phyloP scores from a whole-genome alignment of 2,888 invertebrate species.

The Drosophila histrio region DNA sequence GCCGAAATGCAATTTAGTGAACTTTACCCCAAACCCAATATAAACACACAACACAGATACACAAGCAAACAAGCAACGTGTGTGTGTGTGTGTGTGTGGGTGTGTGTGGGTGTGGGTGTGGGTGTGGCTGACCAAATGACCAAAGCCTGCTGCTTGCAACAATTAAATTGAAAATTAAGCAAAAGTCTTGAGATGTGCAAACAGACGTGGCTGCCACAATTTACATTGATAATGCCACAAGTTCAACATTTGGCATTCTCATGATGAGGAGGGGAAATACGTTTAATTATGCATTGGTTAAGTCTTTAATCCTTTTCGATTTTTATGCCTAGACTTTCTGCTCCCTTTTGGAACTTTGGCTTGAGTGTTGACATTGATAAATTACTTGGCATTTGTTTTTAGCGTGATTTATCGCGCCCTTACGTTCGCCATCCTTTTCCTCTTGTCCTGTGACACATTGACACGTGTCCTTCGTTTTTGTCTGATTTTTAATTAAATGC shows the following conservation, averaged over 20 bases:
- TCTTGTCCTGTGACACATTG: slow-evolving; percentile 70
- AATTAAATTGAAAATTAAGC: slow-evolving; percentile 70
- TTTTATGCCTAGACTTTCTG: slow-evolving; percentile 26
- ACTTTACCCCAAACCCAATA: slow-evolving; percentile 64
- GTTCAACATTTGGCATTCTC: background rate
- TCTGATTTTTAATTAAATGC: slow-evolving; percentile 83
- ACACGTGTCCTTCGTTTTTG: slow-evolving; percentile 80
- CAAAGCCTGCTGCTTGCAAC: slow-evolving; percentile 43
- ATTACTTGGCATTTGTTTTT: slow-evolving; percentile 81
- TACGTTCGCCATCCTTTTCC: slow-evolving; percentile 20
- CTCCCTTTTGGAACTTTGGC: slow-evolving; percentile 31
- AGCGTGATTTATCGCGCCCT: slow-evolving; percentile 82
- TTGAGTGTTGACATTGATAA: slow-evolving; percentile 82
- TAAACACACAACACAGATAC: slow-evolving; percentile 32
- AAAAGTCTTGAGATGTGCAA: slow-evolving; percentile 75
- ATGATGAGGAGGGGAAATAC: background rate
- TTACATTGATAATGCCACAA: slow-evolving; percentile 45
- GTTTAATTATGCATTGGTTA: slow-evolving; percentile 73
- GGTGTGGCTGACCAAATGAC: slow-evolving; percentile 51
- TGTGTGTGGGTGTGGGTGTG: background rate
- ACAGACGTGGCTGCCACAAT: slow-evolving; percentile 60
- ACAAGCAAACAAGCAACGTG: slow-evolving; percentile 15
- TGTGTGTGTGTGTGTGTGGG: background rate
- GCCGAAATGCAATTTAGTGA: slow-evolving; percentile 83
- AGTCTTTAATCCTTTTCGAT: slow-evolving; percentile 79